Percentiles rank a stretch among this genome's conserved stretches.
These are phyloP conservation scores for Clivina fossor DNA, from an alignment of 2,888 invertebrate species.

Conservation along the genomic window DNA sequence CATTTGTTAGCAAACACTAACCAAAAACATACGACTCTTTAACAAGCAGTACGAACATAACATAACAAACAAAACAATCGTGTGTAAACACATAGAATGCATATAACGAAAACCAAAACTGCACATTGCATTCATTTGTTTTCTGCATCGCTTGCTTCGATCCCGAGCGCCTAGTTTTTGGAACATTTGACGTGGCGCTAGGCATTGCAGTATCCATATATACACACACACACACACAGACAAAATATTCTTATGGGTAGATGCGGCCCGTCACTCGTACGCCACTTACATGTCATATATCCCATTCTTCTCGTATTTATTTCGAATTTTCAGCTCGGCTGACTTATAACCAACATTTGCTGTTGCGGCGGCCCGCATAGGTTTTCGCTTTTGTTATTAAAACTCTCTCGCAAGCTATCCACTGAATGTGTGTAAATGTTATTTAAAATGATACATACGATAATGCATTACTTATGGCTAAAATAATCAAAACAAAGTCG, in stretches of 20 bases:
- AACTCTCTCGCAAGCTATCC: constrained; percentile 18
- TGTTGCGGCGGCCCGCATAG: constrained; percentile 2
- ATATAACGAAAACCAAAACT: too few relatives aligned
- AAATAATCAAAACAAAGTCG: constrained; percentile 20
- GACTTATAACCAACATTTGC: constrained; percentile 9
- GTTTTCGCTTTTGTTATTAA: constrained; percentile 25
- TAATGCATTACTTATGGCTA: constrained; percentile 20
- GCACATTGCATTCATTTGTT: constrained; percentile 11
- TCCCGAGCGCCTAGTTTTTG: constrained; percentile 24
- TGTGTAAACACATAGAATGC: too few relatives aligned
- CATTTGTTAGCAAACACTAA: too few relatives aligned
- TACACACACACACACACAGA: too few relatives aligned
- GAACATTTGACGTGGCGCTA: constrained; percentile 21
- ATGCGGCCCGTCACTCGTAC: constrained; percentile 14
- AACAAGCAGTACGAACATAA: too few relatives aligned
- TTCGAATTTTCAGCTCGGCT: constrained; percentile 24
- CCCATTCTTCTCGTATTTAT: constrained; percentile 29
- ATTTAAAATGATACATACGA: too few relatives aligned
- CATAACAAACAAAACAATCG: too few relatives aligned
- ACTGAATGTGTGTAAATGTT: too few relatives aligned
- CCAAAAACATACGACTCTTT: too few relatives aligned
- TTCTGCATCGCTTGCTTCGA: constrained; percentile 16
- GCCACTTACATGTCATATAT: constrained; percentile 27
- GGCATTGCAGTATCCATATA: constrained; percentile 17
- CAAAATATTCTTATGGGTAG: constrained; percentile 19